phyloP scores from a whole-genome alignment of 2,888 invertebrate species.

The Allygus modestus region DNA sequence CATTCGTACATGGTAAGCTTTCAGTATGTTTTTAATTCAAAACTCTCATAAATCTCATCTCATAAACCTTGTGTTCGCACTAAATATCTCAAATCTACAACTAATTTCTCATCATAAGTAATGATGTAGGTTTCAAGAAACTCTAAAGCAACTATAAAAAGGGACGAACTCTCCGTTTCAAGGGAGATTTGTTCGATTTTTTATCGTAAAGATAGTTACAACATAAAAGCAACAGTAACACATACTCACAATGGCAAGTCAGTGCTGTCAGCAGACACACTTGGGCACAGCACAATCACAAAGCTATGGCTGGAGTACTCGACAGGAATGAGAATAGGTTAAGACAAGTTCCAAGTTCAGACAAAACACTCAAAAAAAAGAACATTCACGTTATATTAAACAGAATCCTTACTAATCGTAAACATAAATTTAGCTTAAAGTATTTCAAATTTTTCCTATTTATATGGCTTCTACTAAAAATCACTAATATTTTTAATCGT shows the following conservation, averaged over 20 bases:
- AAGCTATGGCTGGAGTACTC: neutral
- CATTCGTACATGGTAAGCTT: too few relatives aligned
- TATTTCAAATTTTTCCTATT: neutral
- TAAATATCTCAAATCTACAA: neutral
- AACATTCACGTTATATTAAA: neutral
- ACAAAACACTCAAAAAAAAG: too few relatives aligned
- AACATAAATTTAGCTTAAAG: neutral
- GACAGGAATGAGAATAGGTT: neutral
- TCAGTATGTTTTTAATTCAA: neutral
- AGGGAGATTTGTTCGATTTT: slow-evolving; percentile 5
- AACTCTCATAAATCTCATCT: neutral
- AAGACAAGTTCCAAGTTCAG: too few relatives aligned
- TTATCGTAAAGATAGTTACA: neutral
- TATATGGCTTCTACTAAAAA: neutral
- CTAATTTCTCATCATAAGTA: neutral
- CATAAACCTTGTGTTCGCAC: neutral
- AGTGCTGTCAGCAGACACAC: neutral
- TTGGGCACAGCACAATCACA: neutral
- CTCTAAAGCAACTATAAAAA: neutral
- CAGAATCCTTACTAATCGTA: neutral
- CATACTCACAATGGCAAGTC: neutral
- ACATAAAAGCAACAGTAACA: neutral
- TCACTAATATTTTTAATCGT: neutral
- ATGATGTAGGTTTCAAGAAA: neutral
- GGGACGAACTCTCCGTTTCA: neutral